Conservation (phyloP, 2,888 invertebrate species). For the Ophion slaviceki region DNA sequence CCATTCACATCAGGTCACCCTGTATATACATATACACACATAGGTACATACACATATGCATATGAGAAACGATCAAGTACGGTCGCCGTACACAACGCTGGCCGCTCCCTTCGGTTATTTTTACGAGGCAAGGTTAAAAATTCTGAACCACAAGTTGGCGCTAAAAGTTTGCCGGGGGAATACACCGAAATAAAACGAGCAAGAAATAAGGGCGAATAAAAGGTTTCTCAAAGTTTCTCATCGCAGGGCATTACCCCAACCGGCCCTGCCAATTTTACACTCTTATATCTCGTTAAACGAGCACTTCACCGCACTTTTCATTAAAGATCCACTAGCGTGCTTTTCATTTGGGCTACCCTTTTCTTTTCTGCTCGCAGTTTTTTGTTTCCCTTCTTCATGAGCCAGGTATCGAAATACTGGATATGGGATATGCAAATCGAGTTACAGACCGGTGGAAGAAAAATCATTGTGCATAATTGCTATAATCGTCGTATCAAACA, state of each 20-base stretch:
- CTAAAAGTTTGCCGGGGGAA: constrained; percentile 77
- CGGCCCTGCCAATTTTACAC: constrained; percentile 52
- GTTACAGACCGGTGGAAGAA: neutral
- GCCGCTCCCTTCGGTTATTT: constrained; percentile 44
- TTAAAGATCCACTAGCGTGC: constrained; percentile 50
- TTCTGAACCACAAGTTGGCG: constrained; percentile 78
- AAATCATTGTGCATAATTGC: neutral
- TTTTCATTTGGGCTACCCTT: constrained; percentile 41
- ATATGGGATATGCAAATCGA: neutral
- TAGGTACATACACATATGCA: neutral
- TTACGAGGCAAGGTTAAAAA: constrained; percentile 78
- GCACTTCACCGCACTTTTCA: constrained; percentile 53
- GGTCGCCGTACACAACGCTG: constrained; percentile 17
- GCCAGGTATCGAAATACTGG: neutral
- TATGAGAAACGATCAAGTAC: constrained; percentile 12
- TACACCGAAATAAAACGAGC: constrained; percentile 60
- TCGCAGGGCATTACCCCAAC: constrained; percentile 23
- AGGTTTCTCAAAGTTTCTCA: constrained; percentile 60
- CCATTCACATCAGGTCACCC: too few species aligned
- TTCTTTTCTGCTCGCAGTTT: constrained; percentile 26
- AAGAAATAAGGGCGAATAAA: constrained; percentile 59
- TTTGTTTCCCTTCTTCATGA: neutral
- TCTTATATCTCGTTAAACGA: constrained; percentile 61
- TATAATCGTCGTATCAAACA: neutral
- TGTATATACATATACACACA: too few species aligned